These are phyloP conservation scores for Eumaeus atala DNA, from an alignment of 1,140 invertebrate genomes.

Conservation along the genomic window DNA sequence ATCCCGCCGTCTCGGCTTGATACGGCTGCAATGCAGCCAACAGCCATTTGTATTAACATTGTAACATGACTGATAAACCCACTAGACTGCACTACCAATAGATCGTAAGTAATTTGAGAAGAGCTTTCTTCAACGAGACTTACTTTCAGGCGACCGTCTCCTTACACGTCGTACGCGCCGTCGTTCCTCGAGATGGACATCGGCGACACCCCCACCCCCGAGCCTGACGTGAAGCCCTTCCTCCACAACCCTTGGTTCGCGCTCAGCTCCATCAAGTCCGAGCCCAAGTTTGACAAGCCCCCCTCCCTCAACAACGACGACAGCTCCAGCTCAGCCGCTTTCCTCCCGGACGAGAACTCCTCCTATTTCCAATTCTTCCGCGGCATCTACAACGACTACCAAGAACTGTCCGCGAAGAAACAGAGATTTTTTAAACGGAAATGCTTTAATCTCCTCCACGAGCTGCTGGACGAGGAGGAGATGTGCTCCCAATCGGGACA, in stretches of 20 bases:
- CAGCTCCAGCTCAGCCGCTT: conserved; percentile 35
- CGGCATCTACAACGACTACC: conserved; percentile 53
- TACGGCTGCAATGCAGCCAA: no score
- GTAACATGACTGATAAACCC: no score
- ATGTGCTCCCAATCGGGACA: conserved; percentile 1
- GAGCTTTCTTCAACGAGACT: not conserved
- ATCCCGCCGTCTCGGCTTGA: no score
- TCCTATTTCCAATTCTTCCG: conserved; percentile 66
- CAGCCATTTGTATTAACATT: no score
- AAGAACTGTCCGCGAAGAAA: conserved; percentile 38
- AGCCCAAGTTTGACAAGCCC: conserved; percentile 26
- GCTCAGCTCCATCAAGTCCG: conserved; percentile 20
- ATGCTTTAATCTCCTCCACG: conserved; percentile 46
- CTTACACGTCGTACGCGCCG: conserved; percentile 30
- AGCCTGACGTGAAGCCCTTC: conserved; percentile 41
- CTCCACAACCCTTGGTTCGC: conserved; percentile 37
- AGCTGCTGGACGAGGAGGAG: conserved; percentile 52
- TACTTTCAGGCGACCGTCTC: conserved; percentile 37
- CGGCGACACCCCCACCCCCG: conserved; percentile 21
- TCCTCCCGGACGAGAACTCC: conserved; percentile 51
- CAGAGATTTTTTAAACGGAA: conserved; percentile 49
- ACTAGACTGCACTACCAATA: no score
- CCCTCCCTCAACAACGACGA: conserved; percentile 34
- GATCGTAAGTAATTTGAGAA: no score
- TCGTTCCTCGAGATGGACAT: conserved; percentile 35